A percentile compares a stretch with the other conserved stretches of the same genome.
phyloP scores from a whole-genome alignment of 2,888 invertebrate genomes.

The Clistopyga incitator region DNA sequence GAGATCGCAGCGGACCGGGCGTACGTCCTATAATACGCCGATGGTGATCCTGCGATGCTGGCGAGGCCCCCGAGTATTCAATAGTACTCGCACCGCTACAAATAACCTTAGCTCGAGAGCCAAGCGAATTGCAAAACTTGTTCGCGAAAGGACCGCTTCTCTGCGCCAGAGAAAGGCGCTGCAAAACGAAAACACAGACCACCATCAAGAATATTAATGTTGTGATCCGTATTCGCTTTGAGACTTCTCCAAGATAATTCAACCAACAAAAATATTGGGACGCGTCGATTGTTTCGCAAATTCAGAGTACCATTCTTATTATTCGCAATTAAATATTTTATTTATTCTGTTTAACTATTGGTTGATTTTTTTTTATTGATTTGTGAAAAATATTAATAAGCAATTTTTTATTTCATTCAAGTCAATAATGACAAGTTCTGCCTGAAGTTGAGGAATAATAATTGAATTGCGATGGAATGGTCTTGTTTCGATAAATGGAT shows the following conservation, averaged over 20 bases:
- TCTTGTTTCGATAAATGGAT: too few relatives aligned
- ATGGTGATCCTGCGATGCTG: slow-evolving; percentile 46
- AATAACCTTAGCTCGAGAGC: slow-evolving; percentile 54
- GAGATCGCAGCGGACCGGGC: slow-evolving; percentile 27
- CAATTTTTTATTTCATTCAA: too few relatives aligned
- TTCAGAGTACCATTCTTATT: too few relatives aligned
- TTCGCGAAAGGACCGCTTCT: slow-evolving; percentile 22
- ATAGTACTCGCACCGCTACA: slow-evolving; percentile 59
- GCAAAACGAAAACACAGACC: not conserved
- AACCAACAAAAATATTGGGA: not conserved
- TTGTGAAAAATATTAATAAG: too few relatives aligned
- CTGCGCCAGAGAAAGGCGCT: not conserved
- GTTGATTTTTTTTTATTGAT: too few relatives aligned
- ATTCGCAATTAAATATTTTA: not conserved
- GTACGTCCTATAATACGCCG: slow-evolving; percentile 35
- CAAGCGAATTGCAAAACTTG: slow-evolving; percentile 59
- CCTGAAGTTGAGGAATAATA: too few relatives aligned
- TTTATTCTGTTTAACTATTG: too few relatives aligned
- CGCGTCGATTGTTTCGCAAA: too few relatives aligned
- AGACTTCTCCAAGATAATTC: not conserved
- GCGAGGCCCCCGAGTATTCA: slow-evolving; percentile 39
- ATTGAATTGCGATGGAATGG: too few relatives aligned
- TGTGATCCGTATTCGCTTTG: not conserved
- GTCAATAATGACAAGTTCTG: too few relatives aligned
- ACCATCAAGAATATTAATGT: not conserved